Conservation (phyloP, 2,797 vertebrate genomes). For the Sebastes aleutianus region DNA sequence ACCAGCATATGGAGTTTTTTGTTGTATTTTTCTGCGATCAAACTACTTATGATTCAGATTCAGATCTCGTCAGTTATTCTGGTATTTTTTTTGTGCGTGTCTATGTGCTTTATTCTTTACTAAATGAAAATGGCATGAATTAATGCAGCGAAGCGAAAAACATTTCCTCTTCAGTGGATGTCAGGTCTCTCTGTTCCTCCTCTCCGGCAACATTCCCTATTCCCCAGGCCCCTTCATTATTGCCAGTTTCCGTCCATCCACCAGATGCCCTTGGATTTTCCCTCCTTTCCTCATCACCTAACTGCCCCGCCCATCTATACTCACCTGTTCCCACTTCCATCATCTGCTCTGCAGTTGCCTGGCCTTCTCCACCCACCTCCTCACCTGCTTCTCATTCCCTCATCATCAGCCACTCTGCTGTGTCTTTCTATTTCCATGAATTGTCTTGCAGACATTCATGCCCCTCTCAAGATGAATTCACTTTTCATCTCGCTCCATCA, state of each 20-base stretch:
- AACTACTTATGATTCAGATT: neutral
- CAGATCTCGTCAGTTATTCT: neutral
- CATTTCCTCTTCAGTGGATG: neutral
- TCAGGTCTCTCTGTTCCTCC: neutral
- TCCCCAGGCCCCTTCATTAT: neutral
- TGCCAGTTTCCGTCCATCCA: neutral
- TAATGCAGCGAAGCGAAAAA: neutral
- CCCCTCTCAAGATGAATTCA: neutral
- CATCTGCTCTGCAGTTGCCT: neutral
- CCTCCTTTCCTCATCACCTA: neutral
- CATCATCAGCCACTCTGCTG: neutral
- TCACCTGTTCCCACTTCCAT: neutral
- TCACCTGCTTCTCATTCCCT: neutral
- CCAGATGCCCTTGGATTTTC: neutral
- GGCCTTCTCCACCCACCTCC: neutral
- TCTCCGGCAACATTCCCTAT: neutral
- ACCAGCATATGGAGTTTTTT: neutral
- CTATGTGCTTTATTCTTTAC: neutral
- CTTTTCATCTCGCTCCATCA: neutral
- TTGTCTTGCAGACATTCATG: neutral
- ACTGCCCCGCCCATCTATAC: neutral
- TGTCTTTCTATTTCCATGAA: neutral
- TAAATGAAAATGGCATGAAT: neutral
- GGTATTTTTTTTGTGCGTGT: neutral
- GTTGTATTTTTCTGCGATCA: neutral